Evolutionary conservation across 2,113 vertebrate species (phyloP), one percentile per base, ranked within the genome.

Genomic region (Eptesicus fuscus): DNA sequence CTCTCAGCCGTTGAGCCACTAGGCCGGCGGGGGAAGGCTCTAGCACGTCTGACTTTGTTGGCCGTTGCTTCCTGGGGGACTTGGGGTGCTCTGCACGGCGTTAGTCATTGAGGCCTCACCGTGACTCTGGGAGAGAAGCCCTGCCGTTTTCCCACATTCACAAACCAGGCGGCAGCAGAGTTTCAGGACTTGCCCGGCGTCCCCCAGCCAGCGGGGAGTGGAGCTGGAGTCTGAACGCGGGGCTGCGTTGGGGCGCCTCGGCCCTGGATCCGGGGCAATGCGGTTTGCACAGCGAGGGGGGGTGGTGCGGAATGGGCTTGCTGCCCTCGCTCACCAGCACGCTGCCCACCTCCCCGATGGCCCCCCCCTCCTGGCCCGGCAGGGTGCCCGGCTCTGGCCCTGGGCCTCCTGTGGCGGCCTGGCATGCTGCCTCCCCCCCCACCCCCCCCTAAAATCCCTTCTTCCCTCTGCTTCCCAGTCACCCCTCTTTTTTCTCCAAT

Each of bases 361-460:
- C 17, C 20, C 16, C 51, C 9, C 23, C 4, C 13, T 4, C n/a
- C 13, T n/a, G 28, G 4, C 47, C 35, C 42, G n/a, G 32, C 0
- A 10, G 59, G 16, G 80, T 51, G 53, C 76, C 42, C 25, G 0
- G 23, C 10, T 25, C 32, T 1, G 14, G 22, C 56, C 42, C 49
- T 0, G 9, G 2, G 16, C 47, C 0, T 44, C 42, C 25, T 0
- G 7, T 0, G 7, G 53, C 53, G 40, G 42, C 56, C 42, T 4
- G 59, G 12, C 28, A 7, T 9, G 23, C 2, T 7, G 13, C 5
- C 17, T 16, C 47, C 49, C 4, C 1, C 1, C 1, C 6, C 17
- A 47, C 49, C 4, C 1, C 1, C 1, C 6, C 17, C 10, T 1
- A 7, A 25, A 25, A 12, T 14, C 25, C 61, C 22, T 17, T 18